Evolutionary conservation across 2,113 vertebrate genomes (phyloP).

Genomic region (Mola mola): DNA sequence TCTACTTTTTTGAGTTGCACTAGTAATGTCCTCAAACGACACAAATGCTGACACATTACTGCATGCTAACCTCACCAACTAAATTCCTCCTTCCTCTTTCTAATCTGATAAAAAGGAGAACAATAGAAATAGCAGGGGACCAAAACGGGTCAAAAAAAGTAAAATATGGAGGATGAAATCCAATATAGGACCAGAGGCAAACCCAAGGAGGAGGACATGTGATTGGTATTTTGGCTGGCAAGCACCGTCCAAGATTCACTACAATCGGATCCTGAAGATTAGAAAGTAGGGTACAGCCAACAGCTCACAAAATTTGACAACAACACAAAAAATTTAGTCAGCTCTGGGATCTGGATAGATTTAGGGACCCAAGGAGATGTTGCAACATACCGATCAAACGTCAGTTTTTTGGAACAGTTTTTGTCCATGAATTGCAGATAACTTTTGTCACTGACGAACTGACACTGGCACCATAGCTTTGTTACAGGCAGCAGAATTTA

Average conservation of each 20-base stretch:
- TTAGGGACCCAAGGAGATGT: not conserved
- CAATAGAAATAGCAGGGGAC: constrained; percentile 24
- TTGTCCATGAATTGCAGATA: constrained; percentile 40
- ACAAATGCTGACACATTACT: constrained; percentile 43
- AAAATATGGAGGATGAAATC: constrained; percentile 3
- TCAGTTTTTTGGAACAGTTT: constrained; percentile 8
- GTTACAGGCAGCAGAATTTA: constrained; percentile 32
- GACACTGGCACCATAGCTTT: constrained; percentile 4
- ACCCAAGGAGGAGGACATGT: not conserved
- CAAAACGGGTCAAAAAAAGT: constrained; percentile 25
- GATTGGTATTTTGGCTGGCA: no score
- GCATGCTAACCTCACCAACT: constrained; percentile 21
- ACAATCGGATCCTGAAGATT: not conserved
- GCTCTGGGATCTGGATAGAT: not conserved
- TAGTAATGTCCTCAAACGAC: not conserved
- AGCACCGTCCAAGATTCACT: not conserved
- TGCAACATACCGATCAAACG: constrained; percentile 17
- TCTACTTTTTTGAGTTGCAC: no score
- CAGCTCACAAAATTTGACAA: not conserved
- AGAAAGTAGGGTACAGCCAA: constrained; percentile 18
- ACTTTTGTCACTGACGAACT: constrained; percentile 27
- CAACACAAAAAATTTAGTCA: constrained; percentile 5
- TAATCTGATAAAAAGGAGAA: constrained; percentile 48
- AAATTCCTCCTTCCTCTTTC: constrained; percentile 58
- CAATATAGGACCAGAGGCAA: constrained; percentile 6